phyloP scores from a whole-genome alignment of 1,140 invertebrate species.

The Cephus cinctus region DNA sequence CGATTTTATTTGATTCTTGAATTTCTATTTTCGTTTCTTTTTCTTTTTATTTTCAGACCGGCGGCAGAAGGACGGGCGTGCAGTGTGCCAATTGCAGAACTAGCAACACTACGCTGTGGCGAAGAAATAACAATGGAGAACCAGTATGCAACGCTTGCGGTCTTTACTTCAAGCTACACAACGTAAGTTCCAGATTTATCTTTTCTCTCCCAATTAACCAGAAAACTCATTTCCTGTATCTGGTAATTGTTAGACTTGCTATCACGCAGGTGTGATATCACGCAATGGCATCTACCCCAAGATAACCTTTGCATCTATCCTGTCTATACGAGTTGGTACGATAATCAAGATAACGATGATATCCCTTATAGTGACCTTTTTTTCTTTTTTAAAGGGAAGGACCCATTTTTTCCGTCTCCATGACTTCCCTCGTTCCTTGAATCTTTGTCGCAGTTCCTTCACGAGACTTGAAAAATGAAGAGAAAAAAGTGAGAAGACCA shows the following conservation, averaged over 20 bases:
- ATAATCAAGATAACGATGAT: background rate
- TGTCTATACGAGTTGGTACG: constrained; percentile 8
- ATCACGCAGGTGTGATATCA: background rate
- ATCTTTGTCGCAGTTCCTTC: no score
- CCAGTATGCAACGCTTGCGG: constrained; percentile 92
- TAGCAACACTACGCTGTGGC: constrained; percentile 82
- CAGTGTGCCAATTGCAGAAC: constrained; percentile 88
- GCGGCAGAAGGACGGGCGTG: constrained; percentile 72
- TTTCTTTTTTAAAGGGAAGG: no score
- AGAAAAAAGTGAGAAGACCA: background rate
- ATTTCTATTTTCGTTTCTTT: no score
- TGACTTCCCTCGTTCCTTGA: no score
- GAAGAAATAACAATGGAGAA: constrained; percentile 84
- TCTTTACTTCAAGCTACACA: constrained; percentile 86
- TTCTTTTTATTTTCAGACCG: constrained; percentile 57
- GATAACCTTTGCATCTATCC: constrained; percentile 8
- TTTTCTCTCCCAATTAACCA: no score
- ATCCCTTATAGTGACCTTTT: no score
- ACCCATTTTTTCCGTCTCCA: no score
- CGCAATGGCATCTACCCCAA: constrained; percentile 3
- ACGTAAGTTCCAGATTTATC: constrained; percentile 75
- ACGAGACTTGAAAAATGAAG: background rate
- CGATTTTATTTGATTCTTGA: no score
- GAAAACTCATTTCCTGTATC: no score
- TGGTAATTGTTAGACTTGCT: no score